These are phyloP conservation scores for Myotis vivesi DNA, from an alignment of 2,797 vertebrate genomes.

Conservation along the genomic window DNA sequence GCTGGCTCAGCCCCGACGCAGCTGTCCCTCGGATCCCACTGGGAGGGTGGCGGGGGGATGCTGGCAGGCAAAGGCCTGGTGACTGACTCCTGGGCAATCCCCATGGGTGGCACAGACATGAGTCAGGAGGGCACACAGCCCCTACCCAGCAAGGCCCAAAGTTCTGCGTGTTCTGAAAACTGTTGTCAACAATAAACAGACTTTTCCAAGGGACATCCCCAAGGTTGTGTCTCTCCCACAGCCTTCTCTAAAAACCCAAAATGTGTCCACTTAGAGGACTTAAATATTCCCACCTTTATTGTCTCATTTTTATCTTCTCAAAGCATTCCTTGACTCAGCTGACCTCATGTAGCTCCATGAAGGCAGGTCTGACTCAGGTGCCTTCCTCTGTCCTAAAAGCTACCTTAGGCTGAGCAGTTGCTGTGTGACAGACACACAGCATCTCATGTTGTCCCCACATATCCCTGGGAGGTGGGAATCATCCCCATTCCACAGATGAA, in stretches of 20 bases:
- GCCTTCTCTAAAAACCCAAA: background rate
- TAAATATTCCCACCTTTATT: rapidly evolving
- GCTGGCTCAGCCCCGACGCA: conserved; percentile 44
- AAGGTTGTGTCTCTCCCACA: background rate
- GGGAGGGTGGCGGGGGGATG: background rate
- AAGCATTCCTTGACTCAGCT: background rate
- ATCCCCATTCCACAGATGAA: background rate
- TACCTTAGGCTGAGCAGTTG: rapidly evolving
- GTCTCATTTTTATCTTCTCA: rapidly evolving
- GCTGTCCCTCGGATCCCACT: conserved; percentile 40
- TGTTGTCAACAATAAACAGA: background rate
- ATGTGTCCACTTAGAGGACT: background rate
- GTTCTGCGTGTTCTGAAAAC: background rate
- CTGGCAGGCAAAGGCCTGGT: background rate
- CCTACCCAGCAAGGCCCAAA: background rate
- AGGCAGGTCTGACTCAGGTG: background rate
- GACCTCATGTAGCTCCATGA: background rate
- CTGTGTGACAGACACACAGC: rapidly evolving
- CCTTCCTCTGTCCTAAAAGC: rapidly evolving
- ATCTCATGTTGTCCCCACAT: rapidly evolving
- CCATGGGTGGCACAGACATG: conserved; percentile 51
- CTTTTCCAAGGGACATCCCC: background rate
- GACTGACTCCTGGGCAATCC: background rate
- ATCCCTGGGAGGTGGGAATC: background rate
- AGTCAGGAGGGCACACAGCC: conserved; percentile 60